phyloP scores from a whole-genome alignment of 2,797 vertebrate species.

The Lycodopsis pacificus region DNA sequence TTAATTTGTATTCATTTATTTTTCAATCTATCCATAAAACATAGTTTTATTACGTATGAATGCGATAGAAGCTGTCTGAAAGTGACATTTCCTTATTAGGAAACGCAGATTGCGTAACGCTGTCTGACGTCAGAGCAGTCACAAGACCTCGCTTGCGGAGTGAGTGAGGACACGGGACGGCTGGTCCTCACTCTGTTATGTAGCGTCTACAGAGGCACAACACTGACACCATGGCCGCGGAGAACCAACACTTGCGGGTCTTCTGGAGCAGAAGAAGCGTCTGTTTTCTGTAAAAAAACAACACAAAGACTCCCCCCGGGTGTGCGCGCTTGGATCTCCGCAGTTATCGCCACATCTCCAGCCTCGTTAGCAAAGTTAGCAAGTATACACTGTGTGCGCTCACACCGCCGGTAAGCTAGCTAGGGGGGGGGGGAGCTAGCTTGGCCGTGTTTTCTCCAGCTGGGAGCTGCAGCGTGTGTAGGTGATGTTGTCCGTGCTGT shows the following conservation, averaged over 20 bases:
- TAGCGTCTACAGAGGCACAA: slow-evolving; percentile 6
- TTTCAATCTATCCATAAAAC: background rate
- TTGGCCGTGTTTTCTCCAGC: slow-evolving; percentile 72
- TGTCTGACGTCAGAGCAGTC: slow-evolving; percentile 82
- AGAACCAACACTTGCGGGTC: background rate
- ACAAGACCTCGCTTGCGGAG: slow-evolving; percentile 69
- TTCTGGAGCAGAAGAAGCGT: background rate
- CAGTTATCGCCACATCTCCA: background rate
- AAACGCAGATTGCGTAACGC: slow-evolving; percentile 75
- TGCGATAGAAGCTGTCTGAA: background rate
- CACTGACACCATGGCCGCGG: slow-evolving; percentile 60
- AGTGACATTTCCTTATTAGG: slow-evolving; percentile 68
- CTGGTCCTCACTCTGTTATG: slow-evolving; percentile 29
- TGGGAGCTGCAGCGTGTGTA: slow-evolving; percentile 56
- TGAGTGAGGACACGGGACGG: slow-evolving; percentile 25
- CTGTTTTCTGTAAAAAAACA: background rate
- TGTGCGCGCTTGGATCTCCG: no score
- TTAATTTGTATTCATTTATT: background rate
- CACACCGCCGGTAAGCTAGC: slow-evolving; percentile 58
- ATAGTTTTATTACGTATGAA: background rate
- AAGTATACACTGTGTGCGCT: slow-evolving; percentile 37
- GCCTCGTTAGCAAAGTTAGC: slow-evolving; percentile 7
- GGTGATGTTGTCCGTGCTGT: slow-evolving; percentile 97
- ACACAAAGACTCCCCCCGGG: no score
- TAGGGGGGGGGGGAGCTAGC: slow-evolving; percentile 64